Percentiles rank a stretch among this genome's conserved stretches.
Conservation (phyloP, 2,797 vertebrate species). For the Arnoldichthys spilopterus region DNA sequence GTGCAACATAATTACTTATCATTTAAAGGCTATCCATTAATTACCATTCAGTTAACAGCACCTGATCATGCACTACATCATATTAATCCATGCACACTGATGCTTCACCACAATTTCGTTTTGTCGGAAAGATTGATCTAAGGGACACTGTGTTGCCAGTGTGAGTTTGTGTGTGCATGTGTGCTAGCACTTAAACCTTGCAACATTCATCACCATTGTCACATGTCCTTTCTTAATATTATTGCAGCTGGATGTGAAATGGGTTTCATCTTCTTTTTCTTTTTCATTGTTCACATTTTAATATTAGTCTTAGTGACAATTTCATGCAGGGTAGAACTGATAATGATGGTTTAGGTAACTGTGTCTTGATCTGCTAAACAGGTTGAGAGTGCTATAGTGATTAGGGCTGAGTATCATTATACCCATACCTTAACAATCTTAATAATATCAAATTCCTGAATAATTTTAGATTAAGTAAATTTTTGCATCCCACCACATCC, state of each 20-base stretch:
- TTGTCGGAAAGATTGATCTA: conserved; percentile 7
- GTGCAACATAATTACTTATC: conserved; percentile 25
- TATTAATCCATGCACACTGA: conserved; percentile 19
- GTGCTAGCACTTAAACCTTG: background rate
- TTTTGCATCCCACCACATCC: too few species aligned
- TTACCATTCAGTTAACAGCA: conserved; percentile 30
- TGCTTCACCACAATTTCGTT: conserved; percentile 18
- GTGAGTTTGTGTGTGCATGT: conserved; percentile 6
- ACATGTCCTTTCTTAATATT: conserved; percentile 33
- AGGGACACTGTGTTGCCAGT: conserved; percentile 3
- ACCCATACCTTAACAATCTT: too few species aligned
- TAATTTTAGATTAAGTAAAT: too few species aligned
- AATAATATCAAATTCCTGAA: too few species aligned
- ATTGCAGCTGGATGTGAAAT: background rate
- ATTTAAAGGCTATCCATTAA: conserved; percentile 41
- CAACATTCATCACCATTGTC: conserved; percentile 27
- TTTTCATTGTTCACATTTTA: background rate
- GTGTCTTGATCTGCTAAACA: background rate
- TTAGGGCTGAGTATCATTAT: too few species aligned
- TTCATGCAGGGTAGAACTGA: background rate
- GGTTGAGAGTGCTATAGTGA: background rate
- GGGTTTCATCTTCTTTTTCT: background rate
- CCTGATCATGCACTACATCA: conserved; percentile 6
- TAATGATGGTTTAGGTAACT: background rate
- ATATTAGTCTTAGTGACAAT: background rate